A percentile compares a stretch with the other conserved stretches of the same genome.
These are phyloP conservation scores for Lutjanus campechanus DNA, from an alignment of 2,797 vertebrate species.

Conservation along the genomic window DNA sequence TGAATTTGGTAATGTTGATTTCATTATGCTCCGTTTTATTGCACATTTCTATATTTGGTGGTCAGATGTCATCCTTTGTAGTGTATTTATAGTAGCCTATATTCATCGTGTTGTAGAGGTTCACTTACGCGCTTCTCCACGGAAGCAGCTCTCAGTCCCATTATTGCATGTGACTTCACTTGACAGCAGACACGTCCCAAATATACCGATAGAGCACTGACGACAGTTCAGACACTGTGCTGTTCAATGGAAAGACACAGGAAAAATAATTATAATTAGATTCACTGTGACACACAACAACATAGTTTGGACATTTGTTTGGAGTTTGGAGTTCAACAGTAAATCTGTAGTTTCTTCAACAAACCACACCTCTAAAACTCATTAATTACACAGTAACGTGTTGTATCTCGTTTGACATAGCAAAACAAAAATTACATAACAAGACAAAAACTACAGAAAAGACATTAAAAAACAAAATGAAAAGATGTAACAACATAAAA, in stretches of 20 bases:
- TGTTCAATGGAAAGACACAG: constrained; percentile 34
- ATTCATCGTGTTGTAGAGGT: too few species aligned
- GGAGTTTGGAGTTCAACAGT: too few species aligned
- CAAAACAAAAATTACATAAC: too few species aligned
- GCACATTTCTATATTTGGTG: not conserved
- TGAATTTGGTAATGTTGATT: not conserved
- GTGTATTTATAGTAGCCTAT: not conserved
- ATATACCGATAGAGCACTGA: constrained; percentile 39
- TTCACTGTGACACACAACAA: not conserved
- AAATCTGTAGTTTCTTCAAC: not conserved
- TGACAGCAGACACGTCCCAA: constrained; percentile 44
- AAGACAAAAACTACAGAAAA: too few species aligned
- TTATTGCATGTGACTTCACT: constrained; percentile 32
- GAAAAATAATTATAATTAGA: not conserved
- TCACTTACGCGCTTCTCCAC: constrained; percentile 64
- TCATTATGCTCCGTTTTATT: not conserved
- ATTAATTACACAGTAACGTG: too few species aligned
- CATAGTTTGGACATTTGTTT: not conserved
- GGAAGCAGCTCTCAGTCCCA: constrained; percentile 61
- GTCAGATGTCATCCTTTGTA: not conserved
- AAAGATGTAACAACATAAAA: too few species aligned
- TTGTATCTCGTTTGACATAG: too few species aligned
- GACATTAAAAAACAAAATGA: too few species aligned
- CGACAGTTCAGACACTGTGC: constrained; percentile 65
- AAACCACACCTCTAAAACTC: too few species aligned